Evolutionary conservation across 2,113 vertebrate genomes (phyloP).

Genomic region (Carollia perspicillata): DNA sequence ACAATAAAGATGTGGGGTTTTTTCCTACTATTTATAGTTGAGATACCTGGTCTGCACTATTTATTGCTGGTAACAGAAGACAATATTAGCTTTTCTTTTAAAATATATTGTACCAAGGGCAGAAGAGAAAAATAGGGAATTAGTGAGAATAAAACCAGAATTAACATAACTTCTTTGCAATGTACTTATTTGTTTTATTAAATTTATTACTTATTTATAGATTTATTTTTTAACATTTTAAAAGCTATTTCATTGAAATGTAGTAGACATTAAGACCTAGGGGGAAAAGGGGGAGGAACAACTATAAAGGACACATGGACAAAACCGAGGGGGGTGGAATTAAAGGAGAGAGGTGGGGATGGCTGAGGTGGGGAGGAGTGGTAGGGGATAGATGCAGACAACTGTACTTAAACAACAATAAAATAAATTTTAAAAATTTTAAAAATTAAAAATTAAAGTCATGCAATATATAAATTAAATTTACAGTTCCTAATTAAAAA

Average conservation of each 20-base stretch:
- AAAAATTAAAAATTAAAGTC: too few species aligned
- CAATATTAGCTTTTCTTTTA: neutral
- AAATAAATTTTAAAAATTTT: too few species aligned
- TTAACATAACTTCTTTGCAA: neutral
- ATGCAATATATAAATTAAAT: neutral
- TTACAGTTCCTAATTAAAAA: neutral
- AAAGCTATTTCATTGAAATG: neutral
- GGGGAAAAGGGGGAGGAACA: neutral
- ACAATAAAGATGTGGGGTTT: neutral
- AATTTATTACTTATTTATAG: neutral
- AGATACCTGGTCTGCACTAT: neutral
- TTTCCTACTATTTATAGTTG: neutral
- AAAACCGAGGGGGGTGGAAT: too few species aligned
- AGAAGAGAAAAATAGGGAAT: neutral
- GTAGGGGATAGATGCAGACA: too few species aligned
- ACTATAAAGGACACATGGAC: too few species aligned
- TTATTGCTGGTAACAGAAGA: neutral
- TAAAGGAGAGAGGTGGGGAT: too few species aligned
- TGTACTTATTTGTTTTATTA: neutral
- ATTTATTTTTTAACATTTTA: neutral
- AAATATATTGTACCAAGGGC: neutral
- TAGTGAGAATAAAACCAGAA: neutral
- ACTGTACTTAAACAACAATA: too few species aligned
- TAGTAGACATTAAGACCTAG: neutral
- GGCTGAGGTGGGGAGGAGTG: too few species aligned